Conservation (phyloP, 2,888 invertebrate species). For the Chymomyza procnemis region DNA sequence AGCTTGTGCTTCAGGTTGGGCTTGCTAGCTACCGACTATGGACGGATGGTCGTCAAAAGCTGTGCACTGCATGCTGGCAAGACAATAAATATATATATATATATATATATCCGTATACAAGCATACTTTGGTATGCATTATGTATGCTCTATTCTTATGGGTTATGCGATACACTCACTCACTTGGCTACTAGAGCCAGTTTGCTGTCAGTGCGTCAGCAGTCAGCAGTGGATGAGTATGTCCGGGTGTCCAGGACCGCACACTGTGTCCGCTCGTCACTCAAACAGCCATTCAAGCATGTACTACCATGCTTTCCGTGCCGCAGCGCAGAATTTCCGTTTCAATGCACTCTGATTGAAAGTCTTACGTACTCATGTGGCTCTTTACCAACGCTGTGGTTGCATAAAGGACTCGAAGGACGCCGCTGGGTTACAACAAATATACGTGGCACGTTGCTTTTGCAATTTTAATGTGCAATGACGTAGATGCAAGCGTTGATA, state of each 20-base stretch:
- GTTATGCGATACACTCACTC: not conserved
- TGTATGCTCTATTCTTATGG: not conserved
- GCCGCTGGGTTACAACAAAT: constrained; percentile 14
- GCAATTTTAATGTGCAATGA: constrained; percentile 68
- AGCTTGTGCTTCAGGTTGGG: not conserved
- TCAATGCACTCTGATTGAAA: constrained; percentile 69
- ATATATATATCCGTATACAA: too few relatives aligned
- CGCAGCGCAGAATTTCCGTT: constrained; percentile 71
- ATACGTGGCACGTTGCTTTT: constrained; percentile 31
- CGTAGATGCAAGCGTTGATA: constrained; percentile 61
- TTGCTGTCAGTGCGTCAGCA: constrained; percentile 22
- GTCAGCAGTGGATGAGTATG: constrained; percentile 12
- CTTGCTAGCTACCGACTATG: constrained; percentile 4
- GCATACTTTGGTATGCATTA: too few relatives aligned
- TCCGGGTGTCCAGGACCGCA: not conserved
- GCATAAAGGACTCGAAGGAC: constrained; percentile 34
- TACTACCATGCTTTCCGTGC: constrained; percentile 65
- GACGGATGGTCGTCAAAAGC: constrained; percentile 28
- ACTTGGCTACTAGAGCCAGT: constrained; percentile 21
- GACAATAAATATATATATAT: not conserved
- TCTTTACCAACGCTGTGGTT: constrained; percentile 11
- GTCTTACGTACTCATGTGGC: constrained; percentile 55
- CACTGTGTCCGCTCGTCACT: constrained; percentile 23
- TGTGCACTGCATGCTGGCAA: constrained; percentile 11
- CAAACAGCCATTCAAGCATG: constrained; percentile 49